A percentile compares a stretch with the other conserved stretches of the same genome.
Evolutionary conservation across 2,797 vertebrate genomes (phyloP).

Genomic region (Schizopygopsis pylzovi): DNA sequence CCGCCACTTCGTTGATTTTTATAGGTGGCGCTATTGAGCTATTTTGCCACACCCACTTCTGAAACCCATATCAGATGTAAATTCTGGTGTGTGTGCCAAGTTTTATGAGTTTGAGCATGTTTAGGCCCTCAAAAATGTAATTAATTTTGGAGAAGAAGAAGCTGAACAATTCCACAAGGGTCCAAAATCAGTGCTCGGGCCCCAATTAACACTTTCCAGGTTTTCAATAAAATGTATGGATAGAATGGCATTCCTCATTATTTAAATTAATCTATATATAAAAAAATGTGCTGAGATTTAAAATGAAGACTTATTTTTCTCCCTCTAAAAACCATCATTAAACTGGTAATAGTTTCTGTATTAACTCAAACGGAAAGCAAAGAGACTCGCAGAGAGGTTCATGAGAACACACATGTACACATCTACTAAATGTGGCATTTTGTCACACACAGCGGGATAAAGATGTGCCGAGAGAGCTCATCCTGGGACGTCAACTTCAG

Average conservation of each 20-base stretch:
- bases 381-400: not conserved
- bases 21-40: too few species aligned
- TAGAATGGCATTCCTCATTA: not conserved
- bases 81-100: not conserved
- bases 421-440: not conserved
- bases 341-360: not conserved
- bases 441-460: conserved; percentile 1
- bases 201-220: not conserved
- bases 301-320: not conserved
- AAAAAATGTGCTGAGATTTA: not conserved
- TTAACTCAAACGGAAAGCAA: not conserved
- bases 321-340: not conserved
- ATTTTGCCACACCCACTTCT: too few species aligned
- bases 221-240: not conserved
- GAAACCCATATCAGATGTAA: not conserved
- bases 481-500: not conserved
- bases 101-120: not conserved
- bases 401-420: not conserved
- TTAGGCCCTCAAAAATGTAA: not conserved
- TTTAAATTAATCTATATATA: not conserved
- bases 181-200: not conserved
- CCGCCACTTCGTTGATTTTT: not conserved
- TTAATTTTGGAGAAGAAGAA: not conserved
- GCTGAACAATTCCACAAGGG: too few species aligned
- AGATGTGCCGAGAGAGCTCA: conserved; percentile 23